Evolutionary conservation across 2,888 invertebrate species (phyloP).

Genomic region (Cephus nigrinus): DNA sequence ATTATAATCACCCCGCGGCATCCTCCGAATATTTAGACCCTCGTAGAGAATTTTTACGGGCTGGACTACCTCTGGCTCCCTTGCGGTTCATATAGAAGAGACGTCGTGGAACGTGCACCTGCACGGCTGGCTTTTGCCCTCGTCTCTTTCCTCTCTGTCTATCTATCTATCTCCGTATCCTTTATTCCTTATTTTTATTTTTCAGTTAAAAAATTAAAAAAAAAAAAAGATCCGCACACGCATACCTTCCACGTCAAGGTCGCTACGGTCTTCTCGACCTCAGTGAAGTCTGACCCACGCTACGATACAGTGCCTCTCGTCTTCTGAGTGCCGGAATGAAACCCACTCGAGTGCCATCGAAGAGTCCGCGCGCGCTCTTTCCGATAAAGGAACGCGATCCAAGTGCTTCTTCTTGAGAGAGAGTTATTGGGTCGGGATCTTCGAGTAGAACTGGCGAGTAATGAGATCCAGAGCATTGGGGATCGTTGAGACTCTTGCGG

Average conservation of each 20-base stretch:
- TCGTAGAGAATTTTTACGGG: slow-evolving; percentile 39
- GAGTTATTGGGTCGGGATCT: background rate
- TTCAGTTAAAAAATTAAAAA: background rate
- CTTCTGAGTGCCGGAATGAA: background rate
- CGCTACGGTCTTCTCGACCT: background rate
- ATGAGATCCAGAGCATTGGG: background rate
- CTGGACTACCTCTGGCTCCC: slow-evolving; percentile 9
- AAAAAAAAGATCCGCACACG: background rate
- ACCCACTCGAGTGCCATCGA: background rate
- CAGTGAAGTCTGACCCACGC: background rate
- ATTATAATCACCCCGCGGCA: slow-evolving; percentile 49
- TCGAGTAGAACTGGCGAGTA: background rate
- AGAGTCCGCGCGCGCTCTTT: background rate
- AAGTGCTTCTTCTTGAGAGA: background rate
- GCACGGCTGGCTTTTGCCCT: background rate
- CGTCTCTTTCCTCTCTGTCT: background rate
- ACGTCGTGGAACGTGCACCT: background rate
- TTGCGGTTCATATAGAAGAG: background rate
- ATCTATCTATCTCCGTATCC: background rate
- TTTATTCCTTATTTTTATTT: background rate
- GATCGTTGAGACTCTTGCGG: background rate
- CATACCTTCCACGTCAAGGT: background rate
- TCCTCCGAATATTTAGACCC: slow-evolving; percentile 49
- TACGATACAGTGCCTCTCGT: background rate
- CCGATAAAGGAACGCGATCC: background rate